Base-by-base conservation (phyloP, 2,113 vertebrate species). In the Oncorhynchus mykiss region DNA sequence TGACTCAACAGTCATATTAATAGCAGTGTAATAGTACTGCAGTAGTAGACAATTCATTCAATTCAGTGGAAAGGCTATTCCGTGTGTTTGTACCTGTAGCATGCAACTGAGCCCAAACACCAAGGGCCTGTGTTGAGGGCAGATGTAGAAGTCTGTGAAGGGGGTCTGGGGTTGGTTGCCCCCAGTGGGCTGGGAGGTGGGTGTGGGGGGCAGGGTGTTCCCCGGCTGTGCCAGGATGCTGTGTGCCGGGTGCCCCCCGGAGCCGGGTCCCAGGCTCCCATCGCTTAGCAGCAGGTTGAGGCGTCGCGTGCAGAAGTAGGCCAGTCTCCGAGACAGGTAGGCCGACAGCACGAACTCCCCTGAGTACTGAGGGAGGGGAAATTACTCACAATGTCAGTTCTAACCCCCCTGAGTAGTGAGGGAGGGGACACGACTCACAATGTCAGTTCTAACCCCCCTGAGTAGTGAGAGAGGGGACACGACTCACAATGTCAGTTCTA, bases 91-190 rank as follows among this genome's bases (percentile, higher is more conserved):
- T 90, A 97, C 98, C 96, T 99, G 98, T 64, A 99, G 92, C 93
- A 99, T 98, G 92, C 97, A 99, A 93, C 98, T 99, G 85, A 99
- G 96, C 1, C 97, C 98, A 66, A 97, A 99, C 39, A 99, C 97
- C 83, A 99, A 94, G 0, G 98, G 97, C 31, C 98, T 91, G 90
- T 99, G 98, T 92, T 98, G 98, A 12, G 97, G 94, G 74, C 98
- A 99, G 89, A 96, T 95, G 51, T 98, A 86, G 73, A 99, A 94
- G 88, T 99, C 98, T 0, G 95, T 97, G 87, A 99, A 99, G 25
- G 97, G 95, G 25, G 96, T 97, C 72, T 98, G 95, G 2, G 94
- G 91, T 87, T 96, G 93, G 91, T 93, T 96, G 5, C 93, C 94
- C 24, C 95, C 93, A 5, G 94, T 87, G 1, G 95, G 94, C 85